Conservation (phyloP, 1,140 invertebrate genomes). For the Drepana arcuata region DNA sequence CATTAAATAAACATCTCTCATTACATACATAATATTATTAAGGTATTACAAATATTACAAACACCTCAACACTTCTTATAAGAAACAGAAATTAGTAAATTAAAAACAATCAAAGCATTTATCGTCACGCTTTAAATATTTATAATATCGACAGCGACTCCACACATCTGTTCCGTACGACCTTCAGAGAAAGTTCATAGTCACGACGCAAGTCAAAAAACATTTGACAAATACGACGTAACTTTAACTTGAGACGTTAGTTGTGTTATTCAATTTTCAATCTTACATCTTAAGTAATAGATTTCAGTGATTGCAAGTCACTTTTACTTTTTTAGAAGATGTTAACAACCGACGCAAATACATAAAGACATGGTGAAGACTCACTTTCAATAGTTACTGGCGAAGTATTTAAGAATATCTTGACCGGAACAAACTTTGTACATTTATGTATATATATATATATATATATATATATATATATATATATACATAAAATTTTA, state of each 20-base stretch:
- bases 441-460: neutral
- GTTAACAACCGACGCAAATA: constrained; percentile 8
- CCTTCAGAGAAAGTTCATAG: constrained; percentile 13
- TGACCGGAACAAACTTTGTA: neutral
- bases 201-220: constrained; percentile 3
- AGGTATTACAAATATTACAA: too few relatives aligned
- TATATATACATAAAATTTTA: neutral
- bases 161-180: constrained; percentile 5
- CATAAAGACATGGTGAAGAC: neutral
- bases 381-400: constrained; percentile 10
- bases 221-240: too few relatives aligned
- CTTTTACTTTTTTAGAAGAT: constrained; percentile 6
- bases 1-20: too few relatives aligned
- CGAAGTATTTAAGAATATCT: neutral
- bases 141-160: too few relatives aligned
- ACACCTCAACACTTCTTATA: too few relatives aligned
- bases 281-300: neutral
- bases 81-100: too few relatives aligned
- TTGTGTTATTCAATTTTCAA: constrained; percentile 3
- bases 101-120: too few relatives aligned
- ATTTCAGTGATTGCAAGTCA: neutral
- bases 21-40: too few relatives aligned
- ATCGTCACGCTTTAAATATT: too few relatives aligned
- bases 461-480: neutral
- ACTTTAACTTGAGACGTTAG: constrained; percentile 3